Percentiles rank a stretch among this genome's conserved stretches.
These are phyloP conservation scores for Chrysolina haemoptera DNA, from an alignment of 2,888 invertebrate genomes.

Conservation along the genomic window DNA sequence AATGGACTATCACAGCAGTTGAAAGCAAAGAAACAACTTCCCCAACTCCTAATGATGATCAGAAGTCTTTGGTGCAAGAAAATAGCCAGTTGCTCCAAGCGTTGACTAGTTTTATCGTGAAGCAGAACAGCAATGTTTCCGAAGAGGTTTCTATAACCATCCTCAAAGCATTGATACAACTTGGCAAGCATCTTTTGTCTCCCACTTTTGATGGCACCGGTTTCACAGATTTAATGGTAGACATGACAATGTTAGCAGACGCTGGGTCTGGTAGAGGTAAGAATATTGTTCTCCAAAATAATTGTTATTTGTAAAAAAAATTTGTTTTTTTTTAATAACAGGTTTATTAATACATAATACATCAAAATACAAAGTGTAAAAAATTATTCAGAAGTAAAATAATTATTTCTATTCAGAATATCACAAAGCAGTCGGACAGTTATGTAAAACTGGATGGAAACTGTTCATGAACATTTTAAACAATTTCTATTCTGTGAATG, in stretches of 20 bases:
- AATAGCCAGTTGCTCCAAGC: constrained; percentile 81
- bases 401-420: too few species aligned
- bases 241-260: constrained; percentile 89
- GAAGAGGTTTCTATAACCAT: constrained; percentile 78
- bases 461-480: too few species aligned
- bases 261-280: constrained; percentile 81
- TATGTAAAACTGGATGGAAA: too few species aligned
- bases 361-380: too few species aligned
- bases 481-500: too few species aligned
- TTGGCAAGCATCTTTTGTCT: constrained; percentile 79
- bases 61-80: constrained; percentile 75
- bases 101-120: constrained; percentile 81
- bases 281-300: neutral
- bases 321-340: too few species aligned
- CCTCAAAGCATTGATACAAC: constrained; percentile 81
- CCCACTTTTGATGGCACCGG: constrained; percentile 79
- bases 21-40: constrained; percentile 46
- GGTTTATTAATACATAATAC: too few species aligned
- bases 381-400: too few species aligned
- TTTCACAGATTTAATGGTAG: constrained; percentile 84
- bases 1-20: constrained; percentile 57
- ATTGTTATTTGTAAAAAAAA: too few species aligned
- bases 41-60: constrained; percentile 66
- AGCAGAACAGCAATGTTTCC: constrained; percentile 75
- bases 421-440: too few species aligned